Percentiles rank a stretch among this genome's conserved stretches.
These are phyloP conservation scores for Omphaloscelis lunosa DNA, from an alignment of 2,888 invertebrate genomes.

Conservation along the genomic window DNA sequence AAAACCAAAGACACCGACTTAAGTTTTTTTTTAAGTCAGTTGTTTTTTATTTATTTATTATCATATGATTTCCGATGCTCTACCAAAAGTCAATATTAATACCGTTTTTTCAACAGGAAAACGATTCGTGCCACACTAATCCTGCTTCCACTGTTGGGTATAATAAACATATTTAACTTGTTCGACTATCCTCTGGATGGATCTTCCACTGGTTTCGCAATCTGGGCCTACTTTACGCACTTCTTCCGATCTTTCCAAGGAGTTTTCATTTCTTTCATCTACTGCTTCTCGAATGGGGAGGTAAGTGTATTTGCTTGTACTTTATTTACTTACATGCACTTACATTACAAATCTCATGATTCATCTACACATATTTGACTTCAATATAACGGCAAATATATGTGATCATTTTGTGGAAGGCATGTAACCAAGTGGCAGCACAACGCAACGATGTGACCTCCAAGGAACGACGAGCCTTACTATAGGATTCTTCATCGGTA, in stretches of 20 bases:
- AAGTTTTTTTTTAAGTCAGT: too few species aligned
- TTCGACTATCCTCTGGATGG: slow-evolving; percentile 92
- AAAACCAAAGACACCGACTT: too few species aligned
- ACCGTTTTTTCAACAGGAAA: slow-evolving; percentile 91
- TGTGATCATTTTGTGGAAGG: too few species aligned
- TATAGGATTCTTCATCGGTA: too few species aligned
- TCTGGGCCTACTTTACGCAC: slow-evolving; percentile 95
- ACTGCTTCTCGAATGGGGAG: slow-evolving; percentile 96
- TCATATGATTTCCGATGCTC: not conserved
- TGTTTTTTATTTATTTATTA: not conserved
- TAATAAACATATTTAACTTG: slow-evolving; percentile 94
- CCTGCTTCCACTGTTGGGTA: slow-evolving; percentile 94
- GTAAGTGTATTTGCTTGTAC: slow-evolving; percentile 85
- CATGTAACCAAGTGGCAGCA: too few species aligned
- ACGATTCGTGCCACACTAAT: slow-evolving; percentile 95
- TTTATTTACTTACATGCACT: not conserved
- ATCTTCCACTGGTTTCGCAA: slow-evolving; percentile 93
- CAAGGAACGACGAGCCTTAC: too few species aligned
- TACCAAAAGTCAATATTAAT: not conserved
- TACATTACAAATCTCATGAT: too few species aligned
- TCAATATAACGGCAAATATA: too few species aligned
- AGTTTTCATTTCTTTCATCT: slow-evolving; percentile 94
- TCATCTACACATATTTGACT: too few species aligned
- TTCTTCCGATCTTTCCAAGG: slow-evolving; percentile 96
- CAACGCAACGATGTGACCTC: too few species aligned